These are phyloP conservation scores for Laothoe populi DNA, from an alignment of 2,888 invertebrate species.

Conservation along the genomic window DNA sequence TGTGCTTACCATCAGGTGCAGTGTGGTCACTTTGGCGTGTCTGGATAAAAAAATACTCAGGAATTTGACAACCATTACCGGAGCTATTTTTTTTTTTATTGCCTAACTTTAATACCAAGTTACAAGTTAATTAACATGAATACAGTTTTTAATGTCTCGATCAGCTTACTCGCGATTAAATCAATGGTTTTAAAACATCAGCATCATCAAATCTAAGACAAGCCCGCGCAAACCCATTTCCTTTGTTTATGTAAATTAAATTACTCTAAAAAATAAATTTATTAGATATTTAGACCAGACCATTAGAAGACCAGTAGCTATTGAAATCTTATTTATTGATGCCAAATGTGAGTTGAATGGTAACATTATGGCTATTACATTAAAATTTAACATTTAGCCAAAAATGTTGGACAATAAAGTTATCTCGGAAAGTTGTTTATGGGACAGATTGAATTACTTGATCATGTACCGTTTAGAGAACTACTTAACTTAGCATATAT, in stretches of 20 bases:
- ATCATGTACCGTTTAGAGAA: not conserved
- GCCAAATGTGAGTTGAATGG: conserved; percentile 3
- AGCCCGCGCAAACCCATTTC: not conserved
- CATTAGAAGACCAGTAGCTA: conserved; percentile 17
- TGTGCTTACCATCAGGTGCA: too few relatives aligned
- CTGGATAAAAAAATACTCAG: too few relatives aligned
- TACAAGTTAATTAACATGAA: conserved; percentile 16
- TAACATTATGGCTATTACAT: conserved; percentile 5
- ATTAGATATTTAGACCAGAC: not conserved
- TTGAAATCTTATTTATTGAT: not conserved
- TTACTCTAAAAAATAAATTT: conserved; percentile 11
- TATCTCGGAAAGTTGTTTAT: not conserved
- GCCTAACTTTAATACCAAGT: not conserved
- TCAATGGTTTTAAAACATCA: conserved; percentile 16
- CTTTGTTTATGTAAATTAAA: conserved; percentile 24
- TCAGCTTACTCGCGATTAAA: conserved; percentile 13
- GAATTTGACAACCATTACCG: not conserved
- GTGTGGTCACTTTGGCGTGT: too few relatives aligned
- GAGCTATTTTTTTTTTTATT: not conserved
- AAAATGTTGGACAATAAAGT: not conserved
- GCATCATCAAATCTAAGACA: not conserved
- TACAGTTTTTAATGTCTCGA: conserved; percentile 8
- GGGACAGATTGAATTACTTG: not conserved
- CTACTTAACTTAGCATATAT: not conserved
- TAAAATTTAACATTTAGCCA: conserved; percentile 3